These are phyloP conservation scores for Pristionchus exspectatus DNA, from an alignment of 2,888 invertebrate genomes.

Conservation along the genomic window DNA sequence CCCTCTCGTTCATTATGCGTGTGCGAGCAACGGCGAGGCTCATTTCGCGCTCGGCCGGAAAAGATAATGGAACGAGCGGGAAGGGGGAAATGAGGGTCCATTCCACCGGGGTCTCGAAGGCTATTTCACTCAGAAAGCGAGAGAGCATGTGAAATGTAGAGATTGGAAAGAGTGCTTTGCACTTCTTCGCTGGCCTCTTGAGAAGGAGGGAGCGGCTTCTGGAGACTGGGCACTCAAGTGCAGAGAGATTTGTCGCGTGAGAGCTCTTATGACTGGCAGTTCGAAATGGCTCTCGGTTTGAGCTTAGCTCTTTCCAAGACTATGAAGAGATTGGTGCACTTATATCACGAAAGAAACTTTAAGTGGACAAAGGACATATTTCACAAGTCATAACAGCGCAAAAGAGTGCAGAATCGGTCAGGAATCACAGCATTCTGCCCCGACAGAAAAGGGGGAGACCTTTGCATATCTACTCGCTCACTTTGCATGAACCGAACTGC, in stretches of 20 bases:
- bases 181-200: not conserved
- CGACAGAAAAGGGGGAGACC: too few relatives aligned
- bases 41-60: slow-evolving; percentile 25
- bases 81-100: not conserved
- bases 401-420: too few relatives aligned
- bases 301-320: too few relatives aligned
- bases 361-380: not conserved
- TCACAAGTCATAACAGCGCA: too few relatives aligned
- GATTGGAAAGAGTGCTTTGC: not conserved
- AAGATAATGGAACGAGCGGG: slow-evolving; percentile 6
- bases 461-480: too few relatives aligned
- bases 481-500: too few relatives aligned
- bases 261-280: not conserved
- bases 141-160: not conserved
- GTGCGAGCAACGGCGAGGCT: not conserved
- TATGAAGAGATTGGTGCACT: too few relatives aligned
- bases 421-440: too few relatives aligned
- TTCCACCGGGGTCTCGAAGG: not conserved
- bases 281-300: too few relatives aligned
- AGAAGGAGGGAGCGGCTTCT: not conserved
- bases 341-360: not conserved
- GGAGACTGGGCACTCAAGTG: not conserved
- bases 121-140: not conserved
- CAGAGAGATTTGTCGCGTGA: not conserved
- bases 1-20: slow-evolving; percentile 18